Conservation (phyloP, 2,797 vertebrate genomes). For the Kryptopterus vitreolus region DNA sequence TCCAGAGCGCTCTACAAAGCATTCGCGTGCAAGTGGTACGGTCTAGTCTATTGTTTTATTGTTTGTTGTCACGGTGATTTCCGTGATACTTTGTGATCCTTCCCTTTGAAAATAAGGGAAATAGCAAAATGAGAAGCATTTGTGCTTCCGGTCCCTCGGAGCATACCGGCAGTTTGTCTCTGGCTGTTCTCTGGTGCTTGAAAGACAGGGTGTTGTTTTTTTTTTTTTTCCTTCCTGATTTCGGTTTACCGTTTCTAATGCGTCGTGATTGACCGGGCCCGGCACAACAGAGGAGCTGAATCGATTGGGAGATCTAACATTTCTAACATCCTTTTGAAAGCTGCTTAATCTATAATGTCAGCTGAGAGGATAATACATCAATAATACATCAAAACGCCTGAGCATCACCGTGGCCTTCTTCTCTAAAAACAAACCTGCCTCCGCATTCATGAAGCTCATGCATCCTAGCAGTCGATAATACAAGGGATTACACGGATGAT, state of each 20-base stretch:
- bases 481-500: constrained; percentile 13
- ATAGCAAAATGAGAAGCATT: background rate
- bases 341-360: constrained; percentile 33
- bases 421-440: constrained; percentile 35
- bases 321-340: constrained; percentile 40
- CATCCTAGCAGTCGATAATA: constrained; percentile 26
- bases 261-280: background rate
- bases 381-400: constrained; percentile 26
- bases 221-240: no score
- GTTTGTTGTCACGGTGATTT: constrained; percentile 33
- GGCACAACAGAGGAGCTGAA: constrained; percentile 21
- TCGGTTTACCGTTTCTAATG: constrained; percentile 5
- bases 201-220: background rate
- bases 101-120: constrained; percentile 6
- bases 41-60: background rate
- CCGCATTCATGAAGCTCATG: constrained; percentile 25
- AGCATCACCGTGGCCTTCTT: constrained; percentile 12
- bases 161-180: background rate
- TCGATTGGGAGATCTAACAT: constrained; percentile 34
- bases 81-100: background rate
- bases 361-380: constrained; percentile 45
- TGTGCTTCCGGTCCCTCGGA: background rate
- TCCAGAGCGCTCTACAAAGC: background rate
- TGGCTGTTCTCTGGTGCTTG: background rate
- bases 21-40: background rate